These are phyloP conservation scores for Cisticola juncidis DNA, from an alignment of 2,113 vertebrate species.

Conservation along the genomic window DNA sequence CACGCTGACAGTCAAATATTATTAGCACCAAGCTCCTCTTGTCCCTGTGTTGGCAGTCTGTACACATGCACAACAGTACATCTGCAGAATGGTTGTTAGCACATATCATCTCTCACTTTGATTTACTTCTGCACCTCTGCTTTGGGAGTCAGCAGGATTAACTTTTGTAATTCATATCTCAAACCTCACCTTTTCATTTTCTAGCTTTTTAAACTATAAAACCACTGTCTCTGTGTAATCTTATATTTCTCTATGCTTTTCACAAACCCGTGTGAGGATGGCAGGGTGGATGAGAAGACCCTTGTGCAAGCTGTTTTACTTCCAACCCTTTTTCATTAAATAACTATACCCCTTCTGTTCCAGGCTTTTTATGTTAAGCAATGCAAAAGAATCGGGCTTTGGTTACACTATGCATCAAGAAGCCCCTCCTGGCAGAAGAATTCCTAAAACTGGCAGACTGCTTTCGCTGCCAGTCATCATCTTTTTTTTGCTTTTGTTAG, in stretches of 20 bases:
- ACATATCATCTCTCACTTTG: neutral
- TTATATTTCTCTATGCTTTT: neutral
- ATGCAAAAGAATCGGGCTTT: neutral
- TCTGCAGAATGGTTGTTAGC: neutral
- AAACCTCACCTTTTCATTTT: neutral
- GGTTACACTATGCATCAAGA: neutral
- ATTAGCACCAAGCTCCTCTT: neutral
- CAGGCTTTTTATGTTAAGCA: neutral
- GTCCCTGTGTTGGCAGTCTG: neutral
- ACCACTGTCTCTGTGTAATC: neutral
- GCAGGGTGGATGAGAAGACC: neutral
- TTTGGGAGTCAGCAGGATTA: neutral
- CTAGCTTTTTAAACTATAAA: neutral
- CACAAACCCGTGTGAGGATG: neutral
- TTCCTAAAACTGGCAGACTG: neutral
- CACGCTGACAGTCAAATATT: neutral
- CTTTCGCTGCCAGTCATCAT: neutral
- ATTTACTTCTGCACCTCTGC: conserved; percentile 21
- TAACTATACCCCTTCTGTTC: neutral
- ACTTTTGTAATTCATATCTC: neutral
- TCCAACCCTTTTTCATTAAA: neutral
- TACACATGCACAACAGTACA: neutral
- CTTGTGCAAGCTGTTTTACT: neutral
- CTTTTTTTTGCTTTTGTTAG: neutral
- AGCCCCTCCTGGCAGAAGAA: neutral